Percentiles rank a stretch among this genome's conserved stretches.
These are phyloP conservation scores for Tenthredo amoena DNA, from an alignment of 2,888 invertebrate species.

Conservation along the genomic window DNA sequence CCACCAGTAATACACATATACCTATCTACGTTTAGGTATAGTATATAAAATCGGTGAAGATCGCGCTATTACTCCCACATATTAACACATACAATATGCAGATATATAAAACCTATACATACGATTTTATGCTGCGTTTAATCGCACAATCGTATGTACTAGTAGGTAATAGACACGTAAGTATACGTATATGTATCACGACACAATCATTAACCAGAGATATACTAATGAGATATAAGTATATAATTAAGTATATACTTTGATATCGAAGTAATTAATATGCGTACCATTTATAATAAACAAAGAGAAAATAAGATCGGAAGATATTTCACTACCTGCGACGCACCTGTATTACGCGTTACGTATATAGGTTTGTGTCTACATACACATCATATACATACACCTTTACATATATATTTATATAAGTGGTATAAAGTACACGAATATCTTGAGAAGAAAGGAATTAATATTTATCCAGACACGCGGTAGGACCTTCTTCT, in stretches of 20 bases:
- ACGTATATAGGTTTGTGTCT: not conserved
- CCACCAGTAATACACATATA: not conserved
- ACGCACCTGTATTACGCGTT: constrained; percentile 14
- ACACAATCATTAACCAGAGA: no score
- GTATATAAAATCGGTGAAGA: constrained; percentile 2
- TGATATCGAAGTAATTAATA: not conserved
- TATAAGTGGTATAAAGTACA: not conserved
- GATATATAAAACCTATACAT: not conserved
- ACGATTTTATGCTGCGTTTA: not conserved
- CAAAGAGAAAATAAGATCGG: constrained; percentile 17
- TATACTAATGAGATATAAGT: not conserved
- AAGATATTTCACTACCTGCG: not conserved
- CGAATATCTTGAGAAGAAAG: constrained; percentile 9
- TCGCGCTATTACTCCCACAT: constrained; percentile 8
- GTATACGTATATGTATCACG: no score
- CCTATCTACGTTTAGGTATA: not conserved
- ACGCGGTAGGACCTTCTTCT: constrained; percentile 1
- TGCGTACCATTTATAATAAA: not conserved
- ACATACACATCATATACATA: no score
- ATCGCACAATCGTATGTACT: no score
- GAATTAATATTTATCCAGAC: constrained; percentile 16
- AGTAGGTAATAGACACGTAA: no score
- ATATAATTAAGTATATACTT: not conserved
- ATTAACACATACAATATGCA: not conserved
- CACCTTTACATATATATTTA: not conserved